Evolutionary conservation across 2,888 invertebrate genomes (phyloP), one percentile per base, ranked within the genome.

Genomic region (Sarcophaga rosellei): DNA sequence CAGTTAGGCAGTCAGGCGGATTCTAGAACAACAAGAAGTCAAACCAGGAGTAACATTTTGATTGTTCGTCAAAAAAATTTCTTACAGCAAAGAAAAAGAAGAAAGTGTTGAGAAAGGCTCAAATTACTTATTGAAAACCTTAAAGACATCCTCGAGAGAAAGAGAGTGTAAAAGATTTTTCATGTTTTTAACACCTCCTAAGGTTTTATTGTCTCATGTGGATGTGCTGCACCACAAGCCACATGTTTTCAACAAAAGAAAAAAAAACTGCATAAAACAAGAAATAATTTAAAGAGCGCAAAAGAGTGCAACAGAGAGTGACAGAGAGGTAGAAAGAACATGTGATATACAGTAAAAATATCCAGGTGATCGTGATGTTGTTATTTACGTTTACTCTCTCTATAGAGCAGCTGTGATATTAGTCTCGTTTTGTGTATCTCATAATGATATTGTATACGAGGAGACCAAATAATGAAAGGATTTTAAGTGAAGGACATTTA

Each of bases 171-270:
- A 77, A 73, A 73, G 53, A 53, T 75, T 63, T 62, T n/a, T n/a
- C 17, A 45, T 74, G 11, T n/a, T 59, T 77, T 75, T 75, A 66
- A 59, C 86, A 86, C 86, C 84, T 86, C 86, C 86, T 84, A 74
- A 78, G 84, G 86, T 57, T 74, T 5, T 35, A 57, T 76, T 83
- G 79, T 80, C 69, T 73, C 57, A 73, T 86, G 82, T 76, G 63
- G 69, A 17, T 61, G 20, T 44, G 63, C 77, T 80, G 80, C 80
- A 77, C 80, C 80, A 77, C 57, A 70, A 70, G 76, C 59, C 73
- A 76, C 75, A 81, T 82, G 70, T 72, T 66, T 63, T 57, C 35
- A 35, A 15, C 15, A 17, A 53, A 53, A 53, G 17, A 53, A 53
- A 53, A 15, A 53, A 53, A 53, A 15, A 53, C 1, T 53, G 53